A percentile compares a stretch with the other conserved stretches of the same genome.
These are phyloP conservation scores for Mellilla xanthometata DNA, from an alignment of 2,888 invertebrate species.

Conservation along the genomic window DNA sequence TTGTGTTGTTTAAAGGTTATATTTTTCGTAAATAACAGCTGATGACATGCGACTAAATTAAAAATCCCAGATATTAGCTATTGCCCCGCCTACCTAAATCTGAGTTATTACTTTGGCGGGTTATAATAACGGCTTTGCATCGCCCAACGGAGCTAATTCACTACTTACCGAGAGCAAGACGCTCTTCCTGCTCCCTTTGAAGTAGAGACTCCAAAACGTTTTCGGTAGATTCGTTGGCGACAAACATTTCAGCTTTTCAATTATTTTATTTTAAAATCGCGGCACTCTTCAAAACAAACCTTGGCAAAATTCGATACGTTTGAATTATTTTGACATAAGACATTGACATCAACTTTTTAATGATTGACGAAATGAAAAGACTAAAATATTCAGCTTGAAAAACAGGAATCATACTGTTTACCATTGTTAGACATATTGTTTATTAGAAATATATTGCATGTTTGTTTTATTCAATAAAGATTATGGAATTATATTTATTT, in stretches of 20 bases:
- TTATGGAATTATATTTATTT: too few relatives aligned
- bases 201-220: slow-evolving; percentile 36
- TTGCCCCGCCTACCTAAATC: neutral
- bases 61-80: slow-evolving; percentile 9
- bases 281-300: too few relatives aligned
- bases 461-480: too few relatives aligned
- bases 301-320: too few relatives aligned
- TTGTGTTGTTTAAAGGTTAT: slow-evolving; percentile 41
- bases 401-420: too few relatives aligned
- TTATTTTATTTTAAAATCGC: neutral
- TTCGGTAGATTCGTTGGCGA: slow-evolving; percentile 31
- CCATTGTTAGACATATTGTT: too few relatives aligned
- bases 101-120: slow-evolving; percentile 31
- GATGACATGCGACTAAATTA: slow-evolving; percentile 35
- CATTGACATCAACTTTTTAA: too few relatives aligned
- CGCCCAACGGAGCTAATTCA: neutral
- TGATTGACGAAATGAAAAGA: too few relatives aligned
- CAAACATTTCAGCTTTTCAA: slow-evolving; percentile 35
- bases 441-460: too few relatives aligned
- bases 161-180: slow-evolving; percentile 51
- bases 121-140: slow-evolving; percentile 23
- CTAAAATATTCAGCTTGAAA: too few relatives aligned
- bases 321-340: too few relatives aligned
- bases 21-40: slow-evolving; percentile 35
- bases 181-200: slow-evolving; percentile 49